These are phyloP conservation scores for Macropodus opercularis DNA, from an alignment of 2,797 vertebrate genomes.

Conservation along the genomic window DNA sequence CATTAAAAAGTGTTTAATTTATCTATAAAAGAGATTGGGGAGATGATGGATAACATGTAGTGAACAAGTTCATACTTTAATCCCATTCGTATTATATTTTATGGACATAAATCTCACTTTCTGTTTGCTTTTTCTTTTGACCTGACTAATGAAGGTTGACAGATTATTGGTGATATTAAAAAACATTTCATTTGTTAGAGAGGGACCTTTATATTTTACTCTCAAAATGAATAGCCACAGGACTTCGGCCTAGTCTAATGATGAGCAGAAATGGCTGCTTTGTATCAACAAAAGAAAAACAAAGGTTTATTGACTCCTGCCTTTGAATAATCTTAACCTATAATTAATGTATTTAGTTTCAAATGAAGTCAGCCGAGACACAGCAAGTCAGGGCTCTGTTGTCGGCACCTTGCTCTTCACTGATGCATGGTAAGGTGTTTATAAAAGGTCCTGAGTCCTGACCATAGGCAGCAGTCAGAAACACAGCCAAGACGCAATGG, in stretches of 20 bases:
- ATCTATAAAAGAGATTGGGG: too few species aligned
- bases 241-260: not conserved
- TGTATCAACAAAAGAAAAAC: constrained; percentile 11
- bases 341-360: constrained; percentile 71
- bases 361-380: constrained; percentile 37
- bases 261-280: not conserved
- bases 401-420: constrained; percentile 19
- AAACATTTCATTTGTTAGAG: too few species aligned
- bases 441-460: constrained; percentile 49
- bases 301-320: constrained; percentile 30
- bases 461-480: not conserved
- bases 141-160: too few species aligned
- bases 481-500: constrained; percentile 41
- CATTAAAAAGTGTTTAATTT: too few species aligned
- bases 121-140: too few species aligned
- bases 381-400: constrained; percentile 46
- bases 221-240: not conserved
- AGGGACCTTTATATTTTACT: too few species aligned
- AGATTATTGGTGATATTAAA: too few species aligned
- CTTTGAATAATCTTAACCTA: constrained; percentile 38
- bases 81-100: too few species aligned
- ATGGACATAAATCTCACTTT: too few species aligned
- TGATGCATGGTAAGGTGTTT: constrained; percentile 15
- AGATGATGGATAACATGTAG: too few species aligned
- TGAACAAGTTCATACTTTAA: too few species aligned